A percentile compares a stretch with the other conserved stretches of the same genome.
These are phyloP conservation scores for Dysidea cf. avara DNA, from an alignment of 37 sponge, comb jelly and placozoan species.

Conservation along the genomic window DNA sequence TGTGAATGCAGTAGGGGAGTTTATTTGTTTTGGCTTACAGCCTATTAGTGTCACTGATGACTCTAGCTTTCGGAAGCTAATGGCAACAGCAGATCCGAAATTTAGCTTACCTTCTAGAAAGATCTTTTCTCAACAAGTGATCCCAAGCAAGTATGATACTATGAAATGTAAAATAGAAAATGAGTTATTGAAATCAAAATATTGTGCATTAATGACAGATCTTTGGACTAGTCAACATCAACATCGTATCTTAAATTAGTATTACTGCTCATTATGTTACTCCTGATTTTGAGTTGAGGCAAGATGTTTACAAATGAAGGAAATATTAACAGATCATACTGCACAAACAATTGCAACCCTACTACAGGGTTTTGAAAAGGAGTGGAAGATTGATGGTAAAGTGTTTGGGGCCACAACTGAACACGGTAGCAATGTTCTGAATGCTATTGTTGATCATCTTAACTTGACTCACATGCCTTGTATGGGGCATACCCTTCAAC, in stretches of 20 bases:
- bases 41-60: no score
- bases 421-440: not conserved
- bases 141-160: no score
- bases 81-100: no score
- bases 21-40: no score
- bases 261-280: constrained; percentile 10
- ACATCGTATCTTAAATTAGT: constrained; percentile 3
- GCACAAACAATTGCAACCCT: not conserved
- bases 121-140: no score
- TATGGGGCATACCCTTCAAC: constrained; percentile 23
- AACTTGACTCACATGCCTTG: constrained; percentile 12
- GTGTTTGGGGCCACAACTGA: constrained; percentile 13
- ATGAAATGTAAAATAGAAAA: no score
- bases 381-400: constrained; percentile 4
- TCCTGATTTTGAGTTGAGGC: not conserved
- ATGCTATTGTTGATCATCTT: constrained; percentile 1
- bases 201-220: constrained; percentile 18
- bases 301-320: constrained; percentile 2
- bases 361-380: not conserved
- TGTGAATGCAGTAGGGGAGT: no score
- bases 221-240: constrained; percentile 17
- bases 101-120: no score
- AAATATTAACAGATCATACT: constrained; percentile 12
- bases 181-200: not conserved
- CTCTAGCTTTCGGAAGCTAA: no score